Conservation (phyloP, 37 sponge, comb jelly and placozoan species). For the Sycon ciliatum region DNA sequence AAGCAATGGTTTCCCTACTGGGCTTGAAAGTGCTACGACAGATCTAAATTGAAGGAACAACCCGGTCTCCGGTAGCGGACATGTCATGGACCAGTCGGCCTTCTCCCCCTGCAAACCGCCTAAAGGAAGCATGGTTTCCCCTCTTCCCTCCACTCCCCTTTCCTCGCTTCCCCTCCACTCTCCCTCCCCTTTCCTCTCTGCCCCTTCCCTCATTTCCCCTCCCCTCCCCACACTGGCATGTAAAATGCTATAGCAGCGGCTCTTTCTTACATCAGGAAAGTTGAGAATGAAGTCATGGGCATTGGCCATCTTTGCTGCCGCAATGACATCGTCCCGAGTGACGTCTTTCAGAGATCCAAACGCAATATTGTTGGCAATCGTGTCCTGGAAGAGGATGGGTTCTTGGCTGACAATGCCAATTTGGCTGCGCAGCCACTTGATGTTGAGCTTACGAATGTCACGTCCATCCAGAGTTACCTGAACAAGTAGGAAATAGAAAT, state of each 20-base stretch:
- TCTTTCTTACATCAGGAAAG: constrained; percentile 44
- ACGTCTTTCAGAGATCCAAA: constrained; percentile 59
- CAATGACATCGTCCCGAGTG: constrained; percentile 58
- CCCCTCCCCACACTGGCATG: neutral
- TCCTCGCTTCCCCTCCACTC: too few species aligned
- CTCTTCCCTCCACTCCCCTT: too few species aligned
- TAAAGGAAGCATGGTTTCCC: too few species aligned
- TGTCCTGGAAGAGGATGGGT: constrained; percentile 48
- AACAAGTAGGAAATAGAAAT: neutral
- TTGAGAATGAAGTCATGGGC: constrained; percentile 71
- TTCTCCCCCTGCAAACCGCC: too few species aligned
- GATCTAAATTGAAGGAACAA: too few species aligned
- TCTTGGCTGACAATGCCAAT: constrained; percentile 87
- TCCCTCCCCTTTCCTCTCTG: too few species aligned
- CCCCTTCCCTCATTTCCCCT: too few species aligned
- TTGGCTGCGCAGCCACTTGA: constrained; percentile 69
- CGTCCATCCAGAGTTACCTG: constrained; percentile 48
- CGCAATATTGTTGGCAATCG: constrained; percentile 32
- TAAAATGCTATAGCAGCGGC: too few species aligned
- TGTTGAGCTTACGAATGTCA: constrained; percentile 46
- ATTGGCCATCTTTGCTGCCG: constrained; percentile 75
- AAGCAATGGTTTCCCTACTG: too few species aligned
- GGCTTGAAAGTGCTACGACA: too few species aligned
- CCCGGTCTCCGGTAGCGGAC: too few species aligned
- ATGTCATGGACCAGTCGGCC: too few species aligned